Evolutionary conservation across 1,140 invertebrate species (phyloP).

Genomic region (Globodera ellingtonae): DNA sequence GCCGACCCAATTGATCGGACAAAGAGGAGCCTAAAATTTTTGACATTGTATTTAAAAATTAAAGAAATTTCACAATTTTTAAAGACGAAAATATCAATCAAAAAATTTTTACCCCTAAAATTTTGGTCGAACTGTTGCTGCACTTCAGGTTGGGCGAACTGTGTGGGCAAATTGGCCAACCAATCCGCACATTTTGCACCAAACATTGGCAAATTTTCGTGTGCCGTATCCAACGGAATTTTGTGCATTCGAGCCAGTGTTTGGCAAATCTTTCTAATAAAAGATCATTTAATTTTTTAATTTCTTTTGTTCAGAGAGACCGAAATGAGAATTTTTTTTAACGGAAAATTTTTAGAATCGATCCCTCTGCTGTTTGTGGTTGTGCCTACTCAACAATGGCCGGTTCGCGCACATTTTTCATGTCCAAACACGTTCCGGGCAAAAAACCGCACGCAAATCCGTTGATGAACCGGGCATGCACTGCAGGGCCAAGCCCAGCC

Average conservation of each 20-base stretch:
- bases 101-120: slow-evolving; percentile 24
- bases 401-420: slow-evolving; percentile 74
- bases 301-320: neutral
- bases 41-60: too few species aligned
- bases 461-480: slow-evolving; percentile 90
- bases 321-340: neutral
- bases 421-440: slow-evolving; percentile 78
- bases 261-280: slow-evolving; percentile 73
- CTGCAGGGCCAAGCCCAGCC: slow-evolving; percentile 77
- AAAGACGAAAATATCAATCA: too few species aligned
- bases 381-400: slow-evolving; percentile 68
- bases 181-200: slow-evolving; percentile 79
- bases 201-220: slow-evolving; percentile 69
- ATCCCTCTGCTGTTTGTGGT: neutral
- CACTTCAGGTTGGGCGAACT: slow-evolving; percentile 33
- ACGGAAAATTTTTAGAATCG: neutral
- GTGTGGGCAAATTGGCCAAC: slow-evolving; percentile 69
- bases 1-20: slow-evolving; percentile 23
- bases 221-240: slow-evolving; percentile 50
- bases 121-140: slow-evolving; percentile 48
- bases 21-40: slow-evolving; percentile 11
- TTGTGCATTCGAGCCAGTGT: slow-evolving; percentile 79
- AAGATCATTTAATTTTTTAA: neutral
- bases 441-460: slow-evolving; percentile 90
- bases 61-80: neutral